Evolutionary conservation across 2,888 invertebrate genomes (phyloP).

Genomic region (Cantharis rustica): DNA sequence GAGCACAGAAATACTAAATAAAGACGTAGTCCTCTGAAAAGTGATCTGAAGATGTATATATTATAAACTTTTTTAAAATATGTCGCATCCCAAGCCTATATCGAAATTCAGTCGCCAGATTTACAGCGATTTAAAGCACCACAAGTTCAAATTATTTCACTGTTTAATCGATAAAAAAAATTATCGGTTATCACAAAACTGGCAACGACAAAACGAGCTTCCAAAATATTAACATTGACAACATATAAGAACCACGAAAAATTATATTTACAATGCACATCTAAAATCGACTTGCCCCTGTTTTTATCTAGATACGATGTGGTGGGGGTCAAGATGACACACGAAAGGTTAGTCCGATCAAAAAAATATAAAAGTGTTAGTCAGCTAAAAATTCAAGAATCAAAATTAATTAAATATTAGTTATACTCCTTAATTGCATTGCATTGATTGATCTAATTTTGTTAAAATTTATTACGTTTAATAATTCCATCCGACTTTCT

Average conservation of each 20-base stretch:
- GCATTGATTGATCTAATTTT: no score
- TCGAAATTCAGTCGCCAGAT: conserved; percentile 64
- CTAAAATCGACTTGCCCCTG: not conserved
- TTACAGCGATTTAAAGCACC: conserved; percentile 39
- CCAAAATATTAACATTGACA: not conserved
- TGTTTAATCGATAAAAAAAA: not conserved
- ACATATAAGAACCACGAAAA: not conserved
- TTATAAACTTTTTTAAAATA: conserved; percentile 72
- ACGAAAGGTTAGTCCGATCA: not conserved
- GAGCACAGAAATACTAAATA: conserved; percentile 28
- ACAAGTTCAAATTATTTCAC: not conserved
- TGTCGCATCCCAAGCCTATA: conserved; percentile 78
- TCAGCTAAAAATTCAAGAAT: no score
- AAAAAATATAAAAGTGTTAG: not conserved
- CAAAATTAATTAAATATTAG: no score
- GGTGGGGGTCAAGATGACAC: not conserved
- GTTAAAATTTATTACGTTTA: no score
- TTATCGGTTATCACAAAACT: not conserved
- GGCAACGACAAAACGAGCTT: not conserved
- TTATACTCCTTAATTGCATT: no score
- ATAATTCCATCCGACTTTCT: no score
- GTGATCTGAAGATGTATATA: conserved; percentile 79
- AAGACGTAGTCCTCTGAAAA: conserved; percentile 65
- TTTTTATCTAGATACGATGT: not conserved
- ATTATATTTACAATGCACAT: not conserved